Percentiles rank a stretch among this genome's conserved stretches.
phyloP scores from a whole-genome alignment of 2,797 vertebrate species.

The Acanthurus tractus region DNA sequence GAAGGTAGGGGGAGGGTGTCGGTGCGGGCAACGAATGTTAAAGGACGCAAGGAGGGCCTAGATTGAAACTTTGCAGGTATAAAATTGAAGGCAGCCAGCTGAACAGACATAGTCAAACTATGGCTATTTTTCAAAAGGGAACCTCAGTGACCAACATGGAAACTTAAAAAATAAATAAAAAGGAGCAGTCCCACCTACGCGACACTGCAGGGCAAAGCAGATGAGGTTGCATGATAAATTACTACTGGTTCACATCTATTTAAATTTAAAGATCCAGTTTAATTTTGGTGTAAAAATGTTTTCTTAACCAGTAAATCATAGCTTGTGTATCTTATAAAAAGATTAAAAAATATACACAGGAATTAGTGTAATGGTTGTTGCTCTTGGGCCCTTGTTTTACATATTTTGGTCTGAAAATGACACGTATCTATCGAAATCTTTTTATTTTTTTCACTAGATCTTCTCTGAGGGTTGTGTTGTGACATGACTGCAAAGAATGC shows the following conservation, averaged over 20 bases:
- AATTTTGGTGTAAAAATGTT: slow-evolving; percentile 44
- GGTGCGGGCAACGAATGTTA: slow-evolving; percentile 78
- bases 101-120: slow-evolving; percentile 81
- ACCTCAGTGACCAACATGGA: slow-evolving; percentile 69
- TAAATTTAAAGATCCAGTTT: slow-evolving; percentile 53
- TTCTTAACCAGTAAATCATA: slow-evolving; percentile 22
- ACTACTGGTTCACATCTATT: slow-evolving; percentile 48
- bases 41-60: slow-evolving; percentile 82
- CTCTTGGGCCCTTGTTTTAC: not conserved
- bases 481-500: too few species aligned
- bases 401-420: too few species aligned
- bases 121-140: slow-evolving; percentile 82
- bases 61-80: slow-evolving; percentile 90
- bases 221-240: slow-evolving; percentile 67
- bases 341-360: not conserved
- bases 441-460: too few species aligned
- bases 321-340: not conserved
- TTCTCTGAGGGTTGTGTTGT: too few species aligned
- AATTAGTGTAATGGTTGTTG: not conserved
- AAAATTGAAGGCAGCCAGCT: slow-evolving; percentile 90
- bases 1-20: slow-evolving; percentile 67
- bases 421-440: too few species aligned
- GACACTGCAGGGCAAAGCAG: slow-evolving; percentile 54
- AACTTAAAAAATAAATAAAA: slow-evolving; percentile 58
- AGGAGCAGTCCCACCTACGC: slow-evolving; percentile 31